Evolutionary conservation across 2,797 vertebrate species (phyloP).

Genomic region (Sciurus carolinensis): DNA sequence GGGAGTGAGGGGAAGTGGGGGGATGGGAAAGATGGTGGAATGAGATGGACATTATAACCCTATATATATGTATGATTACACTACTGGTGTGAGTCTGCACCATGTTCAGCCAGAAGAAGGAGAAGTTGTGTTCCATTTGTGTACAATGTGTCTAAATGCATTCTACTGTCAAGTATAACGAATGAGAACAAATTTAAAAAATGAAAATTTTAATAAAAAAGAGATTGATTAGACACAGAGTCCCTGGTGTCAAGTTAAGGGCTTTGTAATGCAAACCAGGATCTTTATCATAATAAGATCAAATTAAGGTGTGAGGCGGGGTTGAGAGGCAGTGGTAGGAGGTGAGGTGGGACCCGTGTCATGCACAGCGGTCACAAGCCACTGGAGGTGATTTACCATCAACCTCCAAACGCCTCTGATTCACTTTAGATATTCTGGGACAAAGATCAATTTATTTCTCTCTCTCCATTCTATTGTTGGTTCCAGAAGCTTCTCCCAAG

Average conservation of each 20-base stretch:
- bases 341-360: neutral
- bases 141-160: too few species aligned
- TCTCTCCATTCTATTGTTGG: neutral
- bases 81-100: too few species aligned
- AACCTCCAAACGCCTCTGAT: neutral
- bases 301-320: neutral
- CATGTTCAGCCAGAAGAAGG: too few species aligned
- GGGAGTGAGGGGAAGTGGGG: too few species aligned
- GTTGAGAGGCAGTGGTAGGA: neutral
- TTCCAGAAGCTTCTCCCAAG: slow-evolving; percentile 20
- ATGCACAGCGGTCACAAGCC: neutral
- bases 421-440: neutral
- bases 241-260: neutral
- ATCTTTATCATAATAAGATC: neutral
- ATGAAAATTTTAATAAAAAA: too few species aligned
- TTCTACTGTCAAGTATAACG: too few species aligned
- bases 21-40: too few species aligned
- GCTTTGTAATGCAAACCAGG: slow-evolving; percentile 20
- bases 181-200: too few species aligned
- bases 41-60: too few species aligned
- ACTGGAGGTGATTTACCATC: neutral
- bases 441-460: neutral
- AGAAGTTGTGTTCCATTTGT: too few species aligned
- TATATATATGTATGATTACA: too few species aligned
- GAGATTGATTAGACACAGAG: neutral